A percentile compares a stretch with the other conserved stretches of the same genome.
Conservation (phyloP, 2,888 invertebrate species). For the Noctuana brunneofusca region DNA sequence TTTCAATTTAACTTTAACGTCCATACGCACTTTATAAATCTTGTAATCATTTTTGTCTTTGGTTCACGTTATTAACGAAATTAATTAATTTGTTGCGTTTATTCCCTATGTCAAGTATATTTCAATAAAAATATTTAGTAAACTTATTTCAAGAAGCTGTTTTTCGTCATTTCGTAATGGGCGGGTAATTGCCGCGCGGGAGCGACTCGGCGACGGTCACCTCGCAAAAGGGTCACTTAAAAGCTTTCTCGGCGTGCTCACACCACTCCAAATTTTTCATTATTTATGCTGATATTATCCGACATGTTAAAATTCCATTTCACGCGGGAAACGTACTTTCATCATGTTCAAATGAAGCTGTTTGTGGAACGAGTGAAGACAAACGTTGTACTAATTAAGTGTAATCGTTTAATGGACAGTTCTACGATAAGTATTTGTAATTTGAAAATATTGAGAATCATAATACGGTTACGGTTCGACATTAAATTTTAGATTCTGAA, state of each 20-base stretch:
- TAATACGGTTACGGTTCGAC: background rate
- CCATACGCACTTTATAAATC: too few species aligned
- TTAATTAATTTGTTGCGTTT: too few species aligned
- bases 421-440: too few species aligned
- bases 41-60: too few species aligned
- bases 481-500: too few species aligned
- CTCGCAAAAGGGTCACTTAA: slow-evolving; percentile 48
- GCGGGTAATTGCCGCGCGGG: slow-evolving; percentile 16
- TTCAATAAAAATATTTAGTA: background rate
- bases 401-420: too few species aligned
- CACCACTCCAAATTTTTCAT: slow-evolving; percentile 48
- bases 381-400: background rate
- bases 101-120: background rate
- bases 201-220: slow-evolving; percentile 44
- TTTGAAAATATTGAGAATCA: too few species aligned
- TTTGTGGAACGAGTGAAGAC: background rate
- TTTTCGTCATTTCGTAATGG: slow-evolving; percentile 35
- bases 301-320: slow-evolving; percentile 36
- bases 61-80: too few species aligned
- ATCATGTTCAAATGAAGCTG: background rate
- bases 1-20: too few species aligned
- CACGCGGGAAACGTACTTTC: slow-evolving; percentile 1
- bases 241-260: slow-evolving; percentile 41
- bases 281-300: slow-evolving; percentile 53
- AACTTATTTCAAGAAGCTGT: background rate